A percentile compares a stretch with the other conserved stretches of the same genome.
Conservation (phyloP, 2,113 vertebrate genomes). For the Tenrec ecaudatus region DNA sequence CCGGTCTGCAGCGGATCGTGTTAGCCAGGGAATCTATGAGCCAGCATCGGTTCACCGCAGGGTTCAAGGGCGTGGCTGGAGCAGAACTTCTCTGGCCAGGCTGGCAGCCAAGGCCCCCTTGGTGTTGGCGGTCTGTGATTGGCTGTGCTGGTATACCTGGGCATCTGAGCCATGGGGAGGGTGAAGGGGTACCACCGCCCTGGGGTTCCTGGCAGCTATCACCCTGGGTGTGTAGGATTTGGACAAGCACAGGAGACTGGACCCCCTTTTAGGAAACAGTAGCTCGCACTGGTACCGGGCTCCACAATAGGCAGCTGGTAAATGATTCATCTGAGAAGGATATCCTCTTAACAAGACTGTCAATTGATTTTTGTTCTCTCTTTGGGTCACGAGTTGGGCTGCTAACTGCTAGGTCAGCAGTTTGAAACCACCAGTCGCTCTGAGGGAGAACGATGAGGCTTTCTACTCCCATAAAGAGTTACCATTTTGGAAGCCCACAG, state of each 20-base stretch:
- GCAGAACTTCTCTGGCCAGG: not conserved
- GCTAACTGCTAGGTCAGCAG: too few relatives aligned
- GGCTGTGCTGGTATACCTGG: not conserved
- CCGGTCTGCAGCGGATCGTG: not conserved
- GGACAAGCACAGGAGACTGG: not conserved
- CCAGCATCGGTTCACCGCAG: not conserved
- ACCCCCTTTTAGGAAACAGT: not conserved
- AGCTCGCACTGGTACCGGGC: not conserved
- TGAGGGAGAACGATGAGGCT: too few relatives aligned
- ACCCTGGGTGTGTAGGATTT: not conserved
- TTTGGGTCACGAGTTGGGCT: too few relatives aligned
- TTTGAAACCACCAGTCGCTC: too few relatives aligned
- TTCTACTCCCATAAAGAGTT: too few relatives aligned
- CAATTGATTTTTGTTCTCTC: not conserved
- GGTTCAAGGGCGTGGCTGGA: not conserved
- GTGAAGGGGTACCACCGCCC: not conserved
- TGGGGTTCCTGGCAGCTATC: not conserved
- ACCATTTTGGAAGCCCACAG: too few relatives aligned
- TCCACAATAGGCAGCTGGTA: not conserved
- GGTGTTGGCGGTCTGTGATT: not conserved
- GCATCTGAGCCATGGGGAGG: accelerated
- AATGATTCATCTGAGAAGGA: not conserved
- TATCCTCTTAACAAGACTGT: not conserved
- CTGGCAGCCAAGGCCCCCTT: not conserved
- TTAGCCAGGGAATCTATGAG: not conserved